A percentile compares a stretch with the other conserved stretches of the same genome.
Evolutionary conservation across 2,113 vertebrate genomes (phyloP).

Genomic region (Mesoclemmys tuberculata): DNA sequence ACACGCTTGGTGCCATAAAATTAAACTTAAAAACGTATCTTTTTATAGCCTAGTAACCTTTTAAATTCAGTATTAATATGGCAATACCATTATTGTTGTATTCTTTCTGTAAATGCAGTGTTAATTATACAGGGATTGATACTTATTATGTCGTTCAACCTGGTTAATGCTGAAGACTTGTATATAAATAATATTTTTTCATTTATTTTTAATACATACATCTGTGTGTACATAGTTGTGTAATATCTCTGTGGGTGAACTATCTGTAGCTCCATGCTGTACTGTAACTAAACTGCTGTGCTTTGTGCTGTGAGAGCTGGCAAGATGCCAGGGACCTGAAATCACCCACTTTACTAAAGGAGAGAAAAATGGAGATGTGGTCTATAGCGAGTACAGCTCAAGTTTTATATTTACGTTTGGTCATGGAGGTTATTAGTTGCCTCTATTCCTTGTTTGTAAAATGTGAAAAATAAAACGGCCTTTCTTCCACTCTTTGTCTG

Average conservation of each 20-base stretch:
- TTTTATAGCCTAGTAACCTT: neutral
- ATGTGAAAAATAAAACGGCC: neutral
- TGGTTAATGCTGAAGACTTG: neutral
- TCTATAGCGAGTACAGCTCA: neutral
- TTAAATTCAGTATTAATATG: conserved; percentile 38
- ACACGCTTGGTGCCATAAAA: neutral
- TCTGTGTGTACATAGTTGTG: conserved; percentile 24
- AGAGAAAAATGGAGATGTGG: neutral
- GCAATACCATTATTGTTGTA: neutral
- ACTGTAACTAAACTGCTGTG: conserved; percentile 41
- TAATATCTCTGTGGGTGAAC: neutral
- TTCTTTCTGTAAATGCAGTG: conserved; percentile 25
- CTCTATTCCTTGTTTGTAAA: neutral
- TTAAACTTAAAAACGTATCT: neutral
- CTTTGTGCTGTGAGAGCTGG: neutral
- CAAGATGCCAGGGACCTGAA: conserved; percentile 19
- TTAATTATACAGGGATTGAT: conserved; percentile 1
- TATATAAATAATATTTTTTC: conserved; percentile 52
- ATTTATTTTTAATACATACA: conserved; percentile 42
- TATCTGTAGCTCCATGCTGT: neutral
- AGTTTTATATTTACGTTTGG: neutral
- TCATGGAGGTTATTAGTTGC: neutral
- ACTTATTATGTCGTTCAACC: conserved; percentile 13
- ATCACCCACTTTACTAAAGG: neutral
- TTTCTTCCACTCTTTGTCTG: neutral